Evolutionary conservation across 2,797 vertebrate species (phyloP).

Genomic region (Gallirallus australis): DNA sequence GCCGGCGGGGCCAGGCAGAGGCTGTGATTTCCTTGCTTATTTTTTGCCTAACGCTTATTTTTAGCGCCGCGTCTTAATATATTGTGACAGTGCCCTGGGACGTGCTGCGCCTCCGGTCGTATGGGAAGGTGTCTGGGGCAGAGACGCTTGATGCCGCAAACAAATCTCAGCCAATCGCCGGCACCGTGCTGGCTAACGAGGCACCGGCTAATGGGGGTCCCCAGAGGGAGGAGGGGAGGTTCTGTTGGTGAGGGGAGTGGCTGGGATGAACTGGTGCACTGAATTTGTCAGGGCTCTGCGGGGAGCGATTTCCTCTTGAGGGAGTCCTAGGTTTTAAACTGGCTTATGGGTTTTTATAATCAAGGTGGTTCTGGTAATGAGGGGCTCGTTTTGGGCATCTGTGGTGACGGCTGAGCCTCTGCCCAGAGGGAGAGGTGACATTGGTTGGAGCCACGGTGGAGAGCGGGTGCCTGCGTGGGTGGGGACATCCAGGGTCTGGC

Average conservation of each 20-base stretch:
- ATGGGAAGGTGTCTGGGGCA: conserved; percentile 56
- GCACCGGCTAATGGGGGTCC: neutral
- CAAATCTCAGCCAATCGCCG: neutral
- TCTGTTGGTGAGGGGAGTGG: neutral
- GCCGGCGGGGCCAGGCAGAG: conserved; percentile 10
- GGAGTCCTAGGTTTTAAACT: neutral
- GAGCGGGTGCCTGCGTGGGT: rapidly evolving
- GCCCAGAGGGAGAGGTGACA: rapidly evolving
- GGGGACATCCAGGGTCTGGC: neutral
- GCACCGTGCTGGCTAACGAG: neutral
- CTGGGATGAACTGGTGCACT: neutral
- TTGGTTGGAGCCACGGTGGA: rapidly evolving
- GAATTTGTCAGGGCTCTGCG: neutral
- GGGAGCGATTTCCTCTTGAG: neutral
- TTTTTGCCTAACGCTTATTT: conserved; percentile 47
- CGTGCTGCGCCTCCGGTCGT: neutral
- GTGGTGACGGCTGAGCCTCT: rapidly evolving
- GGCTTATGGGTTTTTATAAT: neutral
- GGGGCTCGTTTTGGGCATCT: neutral
- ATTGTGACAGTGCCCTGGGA: conserved; percentile 62
- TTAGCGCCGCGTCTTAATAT: conserved; percentile 45
- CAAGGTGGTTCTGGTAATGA: neutral
- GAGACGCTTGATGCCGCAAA: neutral
- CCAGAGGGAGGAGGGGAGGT: neutral
- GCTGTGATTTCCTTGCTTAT: neutral